Evolutionary conservation across 2,888 invertebrate species (phyloP).

Genomic region (Cetonia aurata): DNA sequence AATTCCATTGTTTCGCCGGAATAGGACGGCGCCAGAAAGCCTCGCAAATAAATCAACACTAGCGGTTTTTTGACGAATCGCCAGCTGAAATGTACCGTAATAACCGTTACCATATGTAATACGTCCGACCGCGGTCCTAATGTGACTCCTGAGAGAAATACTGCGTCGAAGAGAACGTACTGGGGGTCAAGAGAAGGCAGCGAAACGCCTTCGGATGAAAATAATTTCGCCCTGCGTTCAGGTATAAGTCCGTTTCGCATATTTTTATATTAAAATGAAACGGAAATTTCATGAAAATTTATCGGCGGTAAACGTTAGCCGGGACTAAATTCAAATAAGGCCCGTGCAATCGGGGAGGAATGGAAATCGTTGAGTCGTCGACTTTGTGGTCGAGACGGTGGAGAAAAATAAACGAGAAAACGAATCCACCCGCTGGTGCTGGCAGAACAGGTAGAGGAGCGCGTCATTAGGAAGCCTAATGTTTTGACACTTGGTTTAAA

Average conservation of each 20-base stretch:
- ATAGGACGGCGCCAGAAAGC: conserved; percentile 12
- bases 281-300: conserved; percentile 43
- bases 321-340: conserved; percentile 38
- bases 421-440: no score
- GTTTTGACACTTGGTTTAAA: conserved; percentile 29
- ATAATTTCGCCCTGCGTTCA: conserved; percentile 29
- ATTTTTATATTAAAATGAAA: conserved; percentile 43
- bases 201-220: conserved; percentile 12
- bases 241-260: conserved; percentile 40
- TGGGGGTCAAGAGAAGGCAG: conserved; percentile 10
- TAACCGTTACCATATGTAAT: conserved; percentile 41
- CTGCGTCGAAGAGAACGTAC: conserved; percentile 34
- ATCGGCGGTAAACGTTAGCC: conserved; percentile 39
- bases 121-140: conserved; percentile 37
- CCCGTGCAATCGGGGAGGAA: conserved; percentile 29
- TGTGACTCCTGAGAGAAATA: conserved; percentile 47
- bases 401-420: background rate
- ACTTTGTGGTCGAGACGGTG: conserved; percentile 4
- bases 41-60: conserved; percentile 33
- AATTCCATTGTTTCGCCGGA: conserved; percentile 14
- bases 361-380: conserved; percentile 28
- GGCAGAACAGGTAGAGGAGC: conserved; percentile 9
- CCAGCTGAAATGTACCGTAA: conserved; percentile 36
- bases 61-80: conserved; percentile 38
- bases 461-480: conserved; percentile 27